Conservation (phyloP, 2,113 vertebrate genomes). For the Cyanoramphus novaezelandiae region DNA sequence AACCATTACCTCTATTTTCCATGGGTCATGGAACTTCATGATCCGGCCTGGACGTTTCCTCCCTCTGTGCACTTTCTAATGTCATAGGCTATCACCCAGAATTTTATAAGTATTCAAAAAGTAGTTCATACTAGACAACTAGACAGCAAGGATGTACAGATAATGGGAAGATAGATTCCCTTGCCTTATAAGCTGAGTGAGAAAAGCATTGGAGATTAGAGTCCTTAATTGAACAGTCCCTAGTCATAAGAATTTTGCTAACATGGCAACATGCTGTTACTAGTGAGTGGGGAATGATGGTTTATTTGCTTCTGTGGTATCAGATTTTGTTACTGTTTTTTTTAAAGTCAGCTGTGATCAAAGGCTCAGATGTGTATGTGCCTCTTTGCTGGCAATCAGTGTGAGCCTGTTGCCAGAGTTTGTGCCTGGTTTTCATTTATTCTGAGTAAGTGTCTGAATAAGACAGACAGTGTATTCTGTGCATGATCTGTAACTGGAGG, state of each 20-base stretch:
- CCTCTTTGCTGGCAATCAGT: neutral
- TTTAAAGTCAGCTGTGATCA: neutral
- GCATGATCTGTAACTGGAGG: conserved; percentile 60
- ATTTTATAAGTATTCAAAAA: neutral
- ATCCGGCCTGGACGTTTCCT: neutral
- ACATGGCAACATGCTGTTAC: neutral
- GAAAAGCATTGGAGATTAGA: neutral
- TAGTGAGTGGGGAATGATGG: neutral
- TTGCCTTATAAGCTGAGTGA: neutral
- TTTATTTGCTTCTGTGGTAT: neutral
- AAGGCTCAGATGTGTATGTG: neutral
- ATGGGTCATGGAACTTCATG: neutral
- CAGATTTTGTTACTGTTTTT: neutral
- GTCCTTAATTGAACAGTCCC: neutral
- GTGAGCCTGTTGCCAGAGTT: neutral
- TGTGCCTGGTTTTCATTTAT: neutral
- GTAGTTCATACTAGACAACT: neutral
- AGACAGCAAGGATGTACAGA: neutral
- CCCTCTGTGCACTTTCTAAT: neutral
- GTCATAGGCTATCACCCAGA: neutral
- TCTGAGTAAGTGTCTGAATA: neutral
- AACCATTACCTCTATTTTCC: neutral
- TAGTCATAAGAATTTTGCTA: neutral
- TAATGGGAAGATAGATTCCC: neutral
- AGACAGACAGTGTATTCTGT: neutral